Evolutionary conservation across 2,888 invertebrate genomes (phyloP).

Genomic region (Ennomos erosarius): DNA sequence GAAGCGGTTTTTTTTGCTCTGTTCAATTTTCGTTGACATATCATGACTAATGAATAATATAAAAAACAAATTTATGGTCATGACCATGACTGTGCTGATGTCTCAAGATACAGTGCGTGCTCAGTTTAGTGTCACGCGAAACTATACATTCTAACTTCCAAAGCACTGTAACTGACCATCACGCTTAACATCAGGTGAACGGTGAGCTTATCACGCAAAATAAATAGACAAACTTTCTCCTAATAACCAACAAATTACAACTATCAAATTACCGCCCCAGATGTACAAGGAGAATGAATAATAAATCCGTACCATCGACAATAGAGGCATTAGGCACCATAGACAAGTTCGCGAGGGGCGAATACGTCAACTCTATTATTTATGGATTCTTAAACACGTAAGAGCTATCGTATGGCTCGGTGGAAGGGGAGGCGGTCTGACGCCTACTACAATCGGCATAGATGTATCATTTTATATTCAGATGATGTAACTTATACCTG

Average conservation of each 20-base stretch:
- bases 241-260: conserved; percentile 49
- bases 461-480: no score
- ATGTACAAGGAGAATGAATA: conserved; percentile 81
- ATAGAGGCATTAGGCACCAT: conserved; percentile 80
- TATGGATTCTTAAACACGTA: conserved; percentile 85
- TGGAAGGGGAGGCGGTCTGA: conserved; percentile 40
- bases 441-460: conserved; percentile 6
- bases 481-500: no score
- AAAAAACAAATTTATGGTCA: no score
- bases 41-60: no score
- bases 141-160: no score
- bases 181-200: no score
- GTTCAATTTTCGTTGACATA: no score
- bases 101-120: no score
- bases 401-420: conserved; percentile 65
- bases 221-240: conserved; percentile 16
- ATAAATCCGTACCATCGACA: conserved; percentile 82
- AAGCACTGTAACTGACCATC: no score
- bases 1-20: no score
- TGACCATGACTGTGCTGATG: no score
- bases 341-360: conserved; percentile 60
- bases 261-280: conserved; percentile 74
- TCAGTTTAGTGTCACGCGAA: no score
- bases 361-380: conserved; percentile 84
- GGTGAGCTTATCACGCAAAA: background rate